These are phyloP conservation scores for Phalanger gymnotis DNA, from an alignment of 2,797 vertebrate genomes.

Conservation along the genomic window DNA sequence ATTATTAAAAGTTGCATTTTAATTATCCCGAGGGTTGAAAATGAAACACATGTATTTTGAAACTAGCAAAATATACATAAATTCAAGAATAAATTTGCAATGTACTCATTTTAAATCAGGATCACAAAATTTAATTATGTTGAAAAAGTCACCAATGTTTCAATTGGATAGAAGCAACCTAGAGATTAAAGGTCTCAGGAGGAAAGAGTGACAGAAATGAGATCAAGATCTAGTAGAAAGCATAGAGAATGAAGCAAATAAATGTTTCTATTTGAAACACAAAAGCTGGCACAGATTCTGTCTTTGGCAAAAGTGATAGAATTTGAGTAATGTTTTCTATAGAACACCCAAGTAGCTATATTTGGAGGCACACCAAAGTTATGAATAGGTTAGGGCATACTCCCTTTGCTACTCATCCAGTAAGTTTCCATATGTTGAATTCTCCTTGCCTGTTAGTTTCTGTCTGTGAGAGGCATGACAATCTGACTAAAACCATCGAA, in stretches of 20 bases:
- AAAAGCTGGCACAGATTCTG: neutral
- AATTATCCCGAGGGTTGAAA: neutral
- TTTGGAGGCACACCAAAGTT: neutral
- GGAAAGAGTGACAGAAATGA: neutral
- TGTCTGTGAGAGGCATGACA: neutral
- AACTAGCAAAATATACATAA: neutral
- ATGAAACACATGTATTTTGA: neutral
- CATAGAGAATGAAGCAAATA: neutral
- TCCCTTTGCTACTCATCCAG: neutral
- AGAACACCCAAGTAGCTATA: neutral
- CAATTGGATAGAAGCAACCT: neutral
- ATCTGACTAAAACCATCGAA: neutral
- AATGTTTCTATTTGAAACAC: conserved; percentile 23
- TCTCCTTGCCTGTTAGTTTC: neutral
- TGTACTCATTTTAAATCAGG: neutral
- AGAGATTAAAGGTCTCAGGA: conserved; percentile 4
- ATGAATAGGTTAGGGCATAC: neutral
- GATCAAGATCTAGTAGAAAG: conserved; percentile 8
- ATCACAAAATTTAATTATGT: neutral
- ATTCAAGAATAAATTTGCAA: neutral
- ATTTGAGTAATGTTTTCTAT: conserved; percentile 3
- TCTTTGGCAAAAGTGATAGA: neutral
- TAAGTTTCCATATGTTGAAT: neutral
- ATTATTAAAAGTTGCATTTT: neutral
- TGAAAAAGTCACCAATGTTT: neutral